phyloP scores from a whole-genome alignment of 2,888 invertebrate species.

The Diplolepis rosae region DNA sequence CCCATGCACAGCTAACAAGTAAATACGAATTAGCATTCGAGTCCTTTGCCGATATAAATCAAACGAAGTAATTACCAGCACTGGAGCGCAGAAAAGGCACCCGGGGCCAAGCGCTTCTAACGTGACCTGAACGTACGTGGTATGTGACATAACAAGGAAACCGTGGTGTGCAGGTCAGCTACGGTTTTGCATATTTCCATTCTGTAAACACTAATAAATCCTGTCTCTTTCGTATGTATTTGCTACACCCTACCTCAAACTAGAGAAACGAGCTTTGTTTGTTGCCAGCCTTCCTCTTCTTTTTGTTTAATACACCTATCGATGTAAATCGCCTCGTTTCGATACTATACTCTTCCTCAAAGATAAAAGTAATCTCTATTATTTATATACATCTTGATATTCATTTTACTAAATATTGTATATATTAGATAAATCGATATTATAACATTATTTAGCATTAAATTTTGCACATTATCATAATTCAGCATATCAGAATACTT shows the following conservation, averaged over 20 bases:
- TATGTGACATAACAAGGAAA: slow-evolving; percentile 22
- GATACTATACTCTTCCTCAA: no score
- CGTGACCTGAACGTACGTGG: slow-evolving; percentile 15
- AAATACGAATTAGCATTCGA: slow-evolving; percentile 68
- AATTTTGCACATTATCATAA: no score
- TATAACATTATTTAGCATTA: no score
- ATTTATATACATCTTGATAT: no score
- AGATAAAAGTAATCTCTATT: no score
- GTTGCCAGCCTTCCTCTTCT: background rate
- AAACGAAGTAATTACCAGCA: slow-evolving; percentile 66
- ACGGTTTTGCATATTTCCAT: slow-evolving; percentile 63
- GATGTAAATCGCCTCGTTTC: no score
- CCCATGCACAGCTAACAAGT: slow-evolving; percentile 64
- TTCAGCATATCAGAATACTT: no score
- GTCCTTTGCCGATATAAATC: slow-evolving; percentile 65
- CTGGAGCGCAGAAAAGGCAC: slow-evolving; percentile 32
- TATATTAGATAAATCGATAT: no score
- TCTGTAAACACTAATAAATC: slow-evolving; percentile 67
- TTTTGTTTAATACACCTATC: background rate
- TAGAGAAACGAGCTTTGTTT: background rate
- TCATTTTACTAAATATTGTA: no score
- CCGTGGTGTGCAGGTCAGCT: slow-evolving; percentile 30
- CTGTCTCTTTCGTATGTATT: slow-evolving; percentile 37
- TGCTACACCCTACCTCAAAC: slow-evolving; percentile 17
- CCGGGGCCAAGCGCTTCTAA: slow-evolving; percentile 28